Evolutionary conservation across 2,113 vertebrate genomes (phyloP).

Genomic region (Noturus placidus): DNA sequence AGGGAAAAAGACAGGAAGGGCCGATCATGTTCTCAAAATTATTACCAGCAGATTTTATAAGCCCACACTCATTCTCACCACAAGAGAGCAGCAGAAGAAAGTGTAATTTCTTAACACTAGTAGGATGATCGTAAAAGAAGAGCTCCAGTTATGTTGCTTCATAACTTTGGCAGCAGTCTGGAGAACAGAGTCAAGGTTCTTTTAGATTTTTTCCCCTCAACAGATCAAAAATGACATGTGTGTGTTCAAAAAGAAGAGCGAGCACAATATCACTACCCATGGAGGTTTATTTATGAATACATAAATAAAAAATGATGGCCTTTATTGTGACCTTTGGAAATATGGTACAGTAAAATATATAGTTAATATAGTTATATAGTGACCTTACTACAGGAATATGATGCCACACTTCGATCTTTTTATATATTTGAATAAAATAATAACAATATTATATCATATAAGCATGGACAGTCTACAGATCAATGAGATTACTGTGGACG

Average conservation of each 20-base stretch:
- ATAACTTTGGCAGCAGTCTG: background rate
- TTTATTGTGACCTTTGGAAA: background rate
- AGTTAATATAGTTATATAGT: background rate
- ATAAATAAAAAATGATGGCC: background rate
- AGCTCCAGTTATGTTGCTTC: background rate
- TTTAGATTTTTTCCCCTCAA: background rate
- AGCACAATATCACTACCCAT: background rate
- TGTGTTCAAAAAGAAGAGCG: background rate
- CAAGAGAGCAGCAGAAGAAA: conserved; percentile 37
- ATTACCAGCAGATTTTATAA: background rate
- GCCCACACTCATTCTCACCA: conserved; percentile 4
- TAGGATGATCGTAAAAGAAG: background rate
- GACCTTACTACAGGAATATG: background rate
- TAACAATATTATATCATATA: background rate
- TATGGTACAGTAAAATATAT: background rate
- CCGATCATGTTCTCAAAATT: background rate
- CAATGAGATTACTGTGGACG: too few relatives aligned
- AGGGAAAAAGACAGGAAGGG: background rate
- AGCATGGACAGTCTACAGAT: background rate
- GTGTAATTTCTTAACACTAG: background rate
- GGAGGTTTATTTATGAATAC: background rate
- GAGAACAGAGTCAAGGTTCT: background rate
- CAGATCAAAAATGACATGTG: background rate
- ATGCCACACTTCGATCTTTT: background rate
- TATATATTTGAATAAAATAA: background rate